phyloP scores from a whole-genome alignment of 2,797 vertebrate genomes.

The Chiloscyllium punctatum region DNA sequence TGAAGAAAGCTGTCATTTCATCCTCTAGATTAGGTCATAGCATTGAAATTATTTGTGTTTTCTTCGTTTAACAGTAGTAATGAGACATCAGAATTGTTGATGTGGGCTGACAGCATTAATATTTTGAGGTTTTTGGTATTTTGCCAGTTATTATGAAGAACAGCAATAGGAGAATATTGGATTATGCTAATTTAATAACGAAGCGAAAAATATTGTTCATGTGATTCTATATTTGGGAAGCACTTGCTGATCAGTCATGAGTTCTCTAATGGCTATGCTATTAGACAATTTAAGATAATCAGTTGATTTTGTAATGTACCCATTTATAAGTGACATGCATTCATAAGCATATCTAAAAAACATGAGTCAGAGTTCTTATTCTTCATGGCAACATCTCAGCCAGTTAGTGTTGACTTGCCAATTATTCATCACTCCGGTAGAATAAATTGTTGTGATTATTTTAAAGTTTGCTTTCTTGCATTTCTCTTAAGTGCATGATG shows the following conservation, averaged over 20 bases:
- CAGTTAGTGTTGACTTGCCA: not conserved
- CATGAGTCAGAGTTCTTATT: not conserved
- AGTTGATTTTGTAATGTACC: not conserved
- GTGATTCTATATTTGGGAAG: not conserved
- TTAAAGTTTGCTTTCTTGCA: not conserved
- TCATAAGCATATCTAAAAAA: not conserved
- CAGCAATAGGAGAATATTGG: not conserved
- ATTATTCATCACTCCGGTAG: no score
- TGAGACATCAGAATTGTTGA: not conserved
- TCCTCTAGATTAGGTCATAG: not conserved
- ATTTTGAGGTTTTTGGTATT: not conserved
- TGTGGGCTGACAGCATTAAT: no score
- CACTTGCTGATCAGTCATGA: not conserved
- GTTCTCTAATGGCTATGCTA: not conserved
- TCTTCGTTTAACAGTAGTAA: not conserved
- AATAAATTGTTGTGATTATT: not conserved
- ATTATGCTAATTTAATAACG: not conserved
- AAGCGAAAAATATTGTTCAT: not conserved
- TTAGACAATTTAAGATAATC: not conserved
- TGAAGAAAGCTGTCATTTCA: not conserved
- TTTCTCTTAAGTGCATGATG: not conserved
- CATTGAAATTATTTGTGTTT: not conserved
- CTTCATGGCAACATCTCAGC: not conserved
- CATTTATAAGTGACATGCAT: not conserved
- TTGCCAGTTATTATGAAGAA: not conserved